Evolutionary conservation across 2,113 vertebrate genomes (phyloP), one percentile per base, ranked within the genome.

Genomic region (Columba janthina): DNA sequence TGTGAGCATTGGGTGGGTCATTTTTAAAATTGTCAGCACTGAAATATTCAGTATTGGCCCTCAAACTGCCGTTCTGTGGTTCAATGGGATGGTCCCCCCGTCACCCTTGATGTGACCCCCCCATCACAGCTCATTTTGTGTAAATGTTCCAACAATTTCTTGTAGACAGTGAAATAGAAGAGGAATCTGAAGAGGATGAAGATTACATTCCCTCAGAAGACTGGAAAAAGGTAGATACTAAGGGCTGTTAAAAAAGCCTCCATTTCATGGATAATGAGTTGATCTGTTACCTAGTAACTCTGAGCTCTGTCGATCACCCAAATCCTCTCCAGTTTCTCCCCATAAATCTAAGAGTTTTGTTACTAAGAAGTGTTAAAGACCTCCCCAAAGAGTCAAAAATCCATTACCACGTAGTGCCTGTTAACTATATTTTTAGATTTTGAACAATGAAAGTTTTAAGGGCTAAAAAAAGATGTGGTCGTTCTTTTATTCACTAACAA

Each of bases 121-220:
- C 62, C 31, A 1, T 26, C 51, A 16, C 61, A 32, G 31, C 83
- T 84, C 15, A 1, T 7, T n/a, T 3, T 20, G 6, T 21, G 31
- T 61, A 10, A 60, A 64, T 25, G n/a, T 22, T 73, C 57, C 12
- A 77, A 61, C n/a, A 4, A 61, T 95, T 78, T 94, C 78, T 97
- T 90, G 51, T 85, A 99, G 98, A 98, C 92, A 99, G 98, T 83
- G 99, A 99, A 97, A 99, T 97, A 58, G 99, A 99, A 97, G 99
- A 99, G 80, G 99, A 99, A 95, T 99, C 99, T 2, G 99, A 99
- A 97, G 99, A 99, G 97, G 99, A 99, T 96, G 99, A 99, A 97
- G 99, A 99, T 97, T 99, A 99, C 95, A 98, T 99, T 97, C 99
- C 99, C 57, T 99, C 99, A 88, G 99, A 99, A 96, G 99, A 99